Base-by-base conservation (phyloP, 2,797 vertebrate genomes). In the Phalanger gymnotis region DNA sequence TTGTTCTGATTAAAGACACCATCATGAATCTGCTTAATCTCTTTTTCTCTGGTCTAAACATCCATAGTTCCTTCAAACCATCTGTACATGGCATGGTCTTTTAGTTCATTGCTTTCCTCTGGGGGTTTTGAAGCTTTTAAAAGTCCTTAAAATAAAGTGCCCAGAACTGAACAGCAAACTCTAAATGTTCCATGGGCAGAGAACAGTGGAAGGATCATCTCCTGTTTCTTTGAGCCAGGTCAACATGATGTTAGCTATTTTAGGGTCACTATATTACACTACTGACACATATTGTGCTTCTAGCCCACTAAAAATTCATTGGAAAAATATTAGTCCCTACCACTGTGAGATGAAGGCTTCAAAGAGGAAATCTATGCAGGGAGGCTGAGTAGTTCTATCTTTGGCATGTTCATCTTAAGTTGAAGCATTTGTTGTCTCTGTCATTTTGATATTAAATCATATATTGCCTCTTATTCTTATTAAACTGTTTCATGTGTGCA, bases 371-470 rank as follows among this genome's bases (percentile, higher is more conserved):
- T 40, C 61, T 31, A 13, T 51, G 34, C 3, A 96, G 28, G 19
- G 90, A 55, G 87, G 19, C 92, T 13, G 91, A 34, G 90, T 89
- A 81, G n/a, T 53, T 90, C 28, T 56, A 54, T 54, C 27, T 90
- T 73, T 40, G 34, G 19, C 90, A 22, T 3, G 4, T 13, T 92
- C 30, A 53, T 92, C 5, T 4, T 61, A 16, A 96, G 9, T 47
- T 52, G 81, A 92, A 58, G 5, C 34, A 89, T 91, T 90, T 93
- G 90, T 91, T 92, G 58, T 66, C 25, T 87, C n/a, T 66, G 90
- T 96, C 66, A 96, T 96, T 96, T 92, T 95, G 87, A 94, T 31
- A 92, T 53, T 54, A 90, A 53, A 89, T 94, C 81, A 30, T 95
- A 31, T 92, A 81, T 19, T 73, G 16, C 16, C 1, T 73, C 16